Conservation (phyloP, 2,113 vertebrate genomes). For the Panthera tigris region DNA sequence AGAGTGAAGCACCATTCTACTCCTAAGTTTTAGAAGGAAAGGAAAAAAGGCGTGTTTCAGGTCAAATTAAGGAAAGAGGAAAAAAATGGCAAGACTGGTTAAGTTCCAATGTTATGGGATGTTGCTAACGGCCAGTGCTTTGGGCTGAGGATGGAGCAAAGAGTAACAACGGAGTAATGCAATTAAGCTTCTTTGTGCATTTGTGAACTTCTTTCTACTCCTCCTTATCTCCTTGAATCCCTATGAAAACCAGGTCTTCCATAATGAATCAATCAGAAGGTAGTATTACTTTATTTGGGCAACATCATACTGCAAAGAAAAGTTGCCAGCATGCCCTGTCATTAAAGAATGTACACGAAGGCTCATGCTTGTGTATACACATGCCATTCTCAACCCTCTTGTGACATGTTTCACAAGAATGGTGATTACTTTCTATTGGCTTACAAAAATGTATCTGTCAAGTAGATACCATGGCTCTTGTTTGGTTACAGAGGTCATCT, state of each 20-base stretch:
- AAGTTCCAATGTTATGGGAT: not conserved
- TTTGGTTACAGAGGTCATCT: not conserved
- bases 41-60: not conserved
- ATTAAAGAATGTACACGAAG: not conserved
- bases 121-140: not conserved
- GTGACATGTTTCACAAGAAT: not conserved
- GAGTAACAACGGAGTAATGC: not conserved
- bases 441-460: not conserved
- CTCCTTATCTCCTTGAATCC: not conserved
- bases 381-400: not conserved
- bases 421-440: not conserved
- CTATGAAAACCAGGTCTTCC: not conserved
- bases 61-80: not conserved
- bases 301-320: not conserved
- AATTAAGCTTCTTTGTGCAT: not conserved
- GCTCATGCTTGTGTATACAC: not conserved
- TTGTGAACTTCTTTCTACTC: not conserved
- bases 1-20: not conserved
- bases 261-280: not conserved
- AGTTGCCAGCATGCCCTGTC: not conserved
- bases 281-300: not conserved
- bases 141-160: not conserved
- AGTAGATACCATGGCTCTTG: not conserved
- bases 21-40: constrained; percentile 12
- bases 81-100: not conserved